Evolutionary conservation across 2,888 invertebrate genomes (phyloP), one percentile per base, ranked within the genome.

Genomic region (Orthonychiurus folsomi): DNA sequence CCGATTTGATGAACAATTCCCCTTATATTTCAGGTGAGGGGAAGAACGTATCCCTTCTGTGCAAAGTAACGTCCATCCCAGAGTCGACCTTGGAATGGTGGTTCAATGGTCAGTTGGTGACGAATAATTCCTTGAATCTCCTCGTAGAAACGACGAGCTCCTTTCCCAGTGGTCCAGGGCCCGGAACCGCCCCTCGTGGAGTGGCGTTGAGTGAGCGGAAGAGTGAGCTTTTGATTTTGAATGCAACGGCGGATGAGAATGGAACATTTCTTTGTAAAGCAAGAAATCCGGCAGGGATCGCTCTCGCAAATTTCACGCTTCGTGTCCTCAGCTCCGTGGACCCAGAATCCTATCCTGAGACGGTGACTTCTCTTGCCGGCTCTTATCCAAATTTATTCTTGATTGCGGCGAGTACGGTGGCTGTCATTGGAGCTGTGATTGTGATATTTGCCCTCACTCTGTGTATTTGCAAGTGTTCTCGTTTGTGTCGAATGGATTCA

Each of bases 211-310:
- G 85, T 70, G 86, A 87, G 74, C 87, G 87, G 77, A 84, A 83
- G 69, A 88, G 88, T 74, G 88, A 89, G 77, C 81, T 90, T 63
- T 85, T 86, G 74, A 86, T 90, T 73, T 85, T 85, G 74, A 87
- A 88, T 75, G 85, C 87, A 24, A 85, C 85, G 37, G 82, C 82
- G 50, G 87, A 87, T 68, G 89, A 91, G 75, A 90, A 91, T 74
- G 92, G 92, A 3, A 88, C 87, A 9, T 92, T 89, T 76, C 83
- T 87, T 2, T 93, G 93, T 76, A 81, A 87, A 18, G 92, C 92
- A 0, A 88, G 89, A 75, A 93, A 93, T 76, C 83, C 86, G 20
- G 93, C 92, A 0, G 93, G 93, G 18, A 83, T 81, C 63, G 82
- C 86, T 0, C 85, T 84, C 69, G 86, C 87, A 63, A 92, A 93